Conservation (phyloP, 2,797 vertebrate genomes). For the Moxostoma hubbsi region DNA sequence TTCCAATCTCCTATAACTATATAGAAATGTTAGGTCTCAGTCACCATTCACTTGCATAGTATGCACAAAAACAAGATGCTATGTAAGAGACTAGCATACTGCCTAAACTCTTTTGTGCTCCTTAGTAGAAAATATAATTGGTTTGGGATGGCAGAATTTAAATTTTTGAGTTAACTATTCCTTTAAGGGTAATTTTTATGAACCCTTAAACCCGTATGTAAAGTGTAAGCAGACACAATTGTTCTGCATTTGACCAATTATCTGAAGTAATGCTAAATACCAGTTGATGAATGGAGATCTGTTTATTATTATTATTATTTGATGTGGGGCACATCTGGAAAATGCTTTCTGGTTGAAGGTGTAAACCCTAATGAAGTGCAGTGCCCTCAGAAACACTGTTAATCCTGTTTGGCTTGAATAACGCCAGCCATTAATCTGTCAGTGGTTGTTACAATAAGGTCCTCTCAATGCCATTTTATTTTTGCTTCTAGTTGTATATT, state of each 20-base stretch:
- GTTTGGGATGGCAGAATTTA: no score
- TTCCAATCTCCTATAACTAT: no score
- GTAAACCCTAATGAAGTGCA: background rate
- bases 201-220: background rate
- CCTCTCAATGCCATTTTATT: constrained; percentile 50
- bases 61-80: no score
- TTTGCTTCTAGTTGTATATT: constrained; percentile 62
- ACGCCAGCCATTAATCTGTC: constrained; percentile 45
- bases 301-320: background rate
- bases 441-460: constrained; percentile 36
- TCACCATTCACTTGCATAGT: no score
- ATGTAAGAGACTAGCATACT: no score
- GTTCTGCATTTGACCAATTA: background rate
- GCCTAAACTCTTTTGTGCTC: no score
- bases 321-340: background rate
- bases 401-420: constrained; percentile 40
- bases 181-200: background rate
- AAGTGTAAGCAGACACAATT: no score
- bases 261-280: background rate
- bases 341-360: background rate
- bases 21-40: no score
- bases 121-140: no score
- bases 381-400: constrained; percentile 8
- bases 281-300: background rate
- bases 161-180: no score